Evolutionary conservation across 2,888 invertebrate genomes (phyloP).

Genomic region (Coelopa pilipes): DNA sequence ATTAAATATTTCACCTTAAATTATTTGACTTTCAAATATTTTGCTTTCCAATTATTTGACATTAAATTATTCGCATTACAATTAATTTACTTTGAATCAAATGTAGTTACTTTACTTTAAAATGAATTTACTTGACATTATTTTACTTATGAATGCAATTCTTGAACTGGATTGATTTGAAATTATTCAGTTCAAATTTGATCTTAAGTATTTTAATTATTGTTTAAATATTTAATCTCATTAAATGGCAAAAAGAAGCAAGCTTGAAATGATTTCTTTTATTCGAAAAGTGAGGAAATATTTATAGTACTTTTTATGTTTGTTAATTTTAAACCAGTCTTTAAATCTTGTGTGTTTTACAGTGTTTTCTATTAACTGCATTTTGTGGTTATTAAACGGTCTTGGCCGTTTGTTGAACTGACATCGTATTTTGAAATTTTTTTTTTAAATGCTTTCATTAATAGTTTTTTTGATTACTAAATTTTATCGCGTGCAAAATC

Average conservation of each 20-base stretch:
- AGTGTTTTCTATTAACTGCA: neutral
- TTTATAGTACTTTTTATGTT: neutral
- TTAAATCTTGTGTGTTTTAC: neutral
- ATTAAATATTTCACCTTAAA: no score
- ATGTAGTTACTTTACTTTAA: no score
- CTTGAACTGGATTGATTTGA: neutral
- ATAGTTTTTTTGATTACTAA: neutral
- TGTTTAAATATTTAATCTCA: neutral
- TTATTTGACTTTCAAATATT: no score
- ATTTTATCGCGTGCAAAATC: neutral
- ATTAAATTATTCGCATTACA: no score
- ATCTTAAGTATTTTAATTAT: neutral
- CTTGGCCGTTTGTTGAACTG: no score
- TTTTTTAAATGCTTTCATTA: neutral
- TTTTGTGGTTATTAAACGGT: neutral
- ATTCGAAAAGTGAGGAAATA: neutral
- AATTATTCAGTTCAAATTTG: neutral
- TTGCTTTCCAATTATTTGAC: no score
- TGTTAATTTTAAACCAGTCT: conserved; percentile 15
- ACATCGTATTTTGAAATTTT: neutral
- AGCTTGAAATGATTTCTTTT: neutral
- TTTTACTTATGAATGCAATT: neutral
- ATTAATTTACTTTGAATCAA: no score
- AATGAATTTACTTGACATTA: no score
- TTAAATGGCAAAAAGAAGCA: conserved; percentile 13